Base-by-base conservation (phyloP, 2,888 invertebrate genomes). In the Phyllotreta striolata region DNA sequence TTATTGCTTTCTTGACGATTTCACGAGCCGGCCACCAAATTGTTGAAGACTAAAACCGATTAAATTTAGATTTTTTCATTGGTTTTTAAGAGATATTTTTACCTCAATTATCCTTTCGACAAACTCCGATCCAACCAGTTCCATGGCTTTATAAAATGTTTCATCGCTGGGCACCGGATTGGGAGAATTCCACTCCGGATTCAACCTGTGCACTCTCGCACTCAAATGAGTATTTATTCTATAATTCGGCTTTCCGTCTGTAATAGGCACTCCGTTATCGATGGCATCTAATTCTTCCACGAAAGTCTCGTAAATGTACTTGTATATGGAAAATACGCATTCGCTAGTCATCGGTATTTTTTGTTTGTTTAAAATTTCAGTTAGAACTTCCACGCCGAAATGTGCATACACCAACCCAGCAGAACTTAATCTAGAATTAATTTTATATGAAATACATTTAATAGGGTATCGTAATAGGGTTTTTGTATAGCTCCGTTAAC, bases 221-320 rank as follows among this genome's bases (percentile, higher is more conserved):
- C 92, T 90, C 7, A 98, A 76, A 79, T 90, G 86, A 0, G 96
- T 93, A 1, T 86, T 85, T n/a, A 96, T 91, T 67, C 85, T 85
- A 78, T 95, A 96, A 37, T 82, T 83, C 0, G 91, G 89, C 75
- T 90, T 88, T 1, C 87, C 91, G 44, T 89, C 87, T 67, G 87
- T 88, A 68, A 77, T 91, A 0, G 90, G 88, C 0, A 98, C 86
- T n/a, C 98, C 99, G 84, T 99, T 99, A 80, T 99, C 99, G 60
- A 98, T 91, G 0, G 92, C 98, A 83, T 99, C 99, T 64, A 99
- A 86, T 85, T 98, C 97, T 83, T 92, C 90, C 9, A 99, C 89
- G 60, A 98, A 92, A 63, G 86, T 86, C 69, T 92, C 89, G 79
- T 99, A 99, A 0, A 98, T 85, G 78, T 88, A 87, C 67, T 85